A percentile compares a stretch with the other conserved stretches of the same genome.
phyloP scores from a whole-genome alignment of 2,113 vertebrate species.

The human (Homo sapiens) region GRCh38 chr1:216054501-216055000 shows the following conservation, averaged over 20 bases:
- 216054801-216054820: conserved; percentile 93
- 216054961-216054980: conserved; percentile 74
- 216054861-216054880: conserved; percentile 91
- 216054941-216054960: conserved; percentile 85
- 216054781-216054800: conserved; percentile 92
- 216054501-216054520: neutral
- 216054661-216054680: conserved; percentile 74
- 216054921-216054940: conserved; percentile 88
- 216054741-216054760: conserved; percentile 93
- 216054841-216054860: conserved; percentile 99
- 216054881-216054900: conserved; percentile 94
- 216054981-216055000: conserved; percentile 59
- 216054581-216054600: neutral
- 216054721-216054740: conserved; percentile 94
- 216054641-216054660: conserved; percentile 78
- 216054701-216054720: conserved; percentile 90
- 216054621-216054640: conserved; percentile 79
- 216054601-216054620: conserved; percentile 52
- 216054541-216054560: neutral
- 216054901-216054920: conserved; percentile 86
- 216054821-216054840: conserved; percentile 90
- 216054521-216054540: neutral
- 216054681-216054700: conserved; percentile 89
- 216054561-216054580: conserved; percentile 20
- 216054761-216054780: conserved; percentile 89